Conservation (phyloP, 2,113 vertebrate genomes). For the Pelecanus crispus region DNA sequence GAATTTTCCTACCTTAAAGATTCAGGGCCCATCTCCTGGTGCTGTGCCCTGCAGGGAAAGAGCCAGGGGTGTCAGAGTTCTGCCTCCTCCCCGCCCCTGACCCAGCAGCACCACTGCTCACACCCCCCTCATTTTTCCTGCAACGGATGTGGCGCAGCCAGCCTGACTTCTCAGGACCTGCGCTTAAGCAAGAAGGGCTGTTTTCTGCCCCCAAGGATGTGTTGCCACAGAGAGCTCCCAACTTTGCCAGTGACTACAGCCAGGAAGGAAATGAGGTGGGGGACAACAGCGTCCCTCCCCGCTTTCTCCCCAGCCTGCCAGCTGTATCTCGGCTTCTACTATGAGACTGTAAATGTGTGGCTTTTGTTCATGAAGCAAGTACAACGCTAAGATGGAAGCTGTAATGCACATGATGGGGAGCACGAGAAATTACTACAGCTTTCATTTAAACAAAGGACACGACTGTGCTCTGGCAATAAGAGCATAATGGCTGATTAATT, state of each 20-base stretch:
- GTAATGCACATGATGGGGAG: not conserved
- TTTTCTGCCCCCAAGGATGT: not conserved
- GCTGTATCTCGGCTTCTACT: not conserved
- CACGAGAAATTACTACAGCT: not conserved
- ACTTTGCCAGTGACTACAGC: not conserved
- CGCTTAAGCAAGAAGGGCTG: not conserved
- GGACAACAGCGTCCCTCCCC: accelerated
- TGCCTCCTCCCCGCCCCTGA: too few species aligned
- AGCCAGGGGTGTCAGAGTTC: not conserved
- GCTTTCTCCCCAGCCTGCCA: not conserved
- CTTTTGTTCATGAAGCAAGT: not conserved
- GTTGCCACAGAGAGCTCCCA: not conserved
- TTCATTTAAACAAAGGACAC: not conserved
- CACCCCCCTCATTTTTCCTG: not conserved
- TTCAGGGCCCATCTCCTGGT: not conserved
- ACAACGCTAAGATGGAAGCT: not conserved
- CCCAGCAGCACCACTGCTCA: not conserved
- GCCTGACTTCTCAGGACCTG: not conserved
- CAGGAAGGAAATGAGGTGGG: not conserved
- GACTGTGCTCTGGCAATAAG: not conserved
- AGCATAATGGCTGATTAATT: not conserved
- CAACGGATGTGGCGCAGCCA: not conserved
- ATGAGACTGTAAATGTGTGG: not conserved
- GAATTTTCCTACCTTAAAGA: not conserved
- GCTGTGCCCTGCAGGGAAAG: not conserved